A percentile compares a stretch with the other conserved stretches of the same genome.
Evolutionary conservation across 2,113 vertebrate species (phyloP).

Genomic region (Salvelinus namaycush): DNA sequence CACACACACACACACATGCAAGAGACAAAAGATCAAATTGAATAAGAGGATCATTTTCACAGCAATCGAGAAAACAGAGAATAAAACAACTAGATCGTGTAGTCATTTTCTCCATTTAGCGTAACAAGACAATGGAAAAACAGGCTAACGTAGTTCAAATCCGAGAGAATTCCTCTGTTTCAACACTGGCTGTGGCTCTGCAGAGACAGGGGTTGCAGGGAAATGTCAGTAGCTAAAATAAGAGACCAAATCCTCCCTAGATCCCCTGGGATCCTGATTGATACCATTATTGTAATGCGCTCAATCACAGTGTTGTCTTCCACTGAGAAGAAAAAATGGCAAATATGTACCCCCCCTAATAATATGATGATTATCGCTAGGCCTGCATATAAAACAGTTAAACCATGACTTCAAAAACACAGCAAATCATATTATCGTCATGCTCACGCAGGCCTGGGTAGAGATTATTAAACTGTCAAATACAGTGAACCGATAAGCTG

Average conservation of each 20-base stretch:
- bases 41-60: conserved; percentile 20
- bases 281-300: conserved; percentile 73
- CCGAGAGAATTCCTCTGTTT: not conserved
- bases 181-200: conserved; percentile 12
- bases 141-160: not conserved
- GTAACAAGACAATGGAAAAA: not conserved
- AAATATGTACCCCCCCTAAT: conserved; percentile 75
- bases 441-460: conserved; percentile 59
- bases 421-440: conserved; percentile 76
- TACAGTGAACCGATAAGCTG: conserved; percentile 76
- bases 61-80: conserved; percentile 14
- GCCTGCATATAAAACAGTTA: conserved; percentile 74
- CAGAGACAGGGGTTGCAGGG: conserved; percentile 20
- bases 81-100: not conserved
- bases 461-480: conserved; percentile 81
- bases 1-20: not conserved
- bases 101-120: no score
- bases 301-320: conserved; percentile 60
- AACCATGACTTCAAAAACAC: conserved; percentile 72
- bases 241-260: conserved; percentile 58
- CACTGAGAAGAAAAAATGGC: conserved; percentile 76
- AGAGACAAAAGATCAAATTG: conserved; percentile 21
- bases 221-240: conserved; percentile 47
- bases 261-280: conserved; percentile 69
- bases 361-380: conserved; percentile 77